A percentile compares a stretch with the other conserved stretches of the same genome.
These are phyloP conservation scores for Cynopterus brachyotis DNA, from an alignment of 2,113 vertebrate genomes.

Conservation along the genomic window DNA sequence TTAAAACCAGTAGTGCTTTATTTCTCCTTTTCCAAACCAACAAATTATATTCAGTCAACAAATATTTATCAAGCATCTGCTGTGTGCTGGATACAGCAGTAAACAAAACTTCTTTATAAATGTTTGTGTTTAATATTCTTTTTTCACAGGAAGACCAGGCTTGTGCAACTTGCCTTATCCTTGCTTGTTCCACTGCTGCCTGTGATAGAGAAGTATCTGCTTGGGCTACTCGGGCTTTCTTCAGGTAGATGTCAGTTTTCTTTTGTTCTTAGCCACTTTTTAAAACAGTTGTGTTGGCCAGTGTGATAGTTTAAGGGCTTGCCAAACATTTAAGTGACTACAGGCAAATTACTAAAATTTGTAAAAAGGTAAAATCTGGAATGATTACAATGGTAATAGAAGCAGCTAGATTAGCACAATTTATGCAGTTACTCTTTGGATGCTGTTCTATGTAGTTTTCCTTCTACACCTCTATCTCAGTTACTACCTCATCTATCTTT, in stretches of 20 bases:
- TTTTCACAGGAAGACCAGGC: constrained; percentile 92
- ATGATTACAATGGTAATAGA: not conserved
- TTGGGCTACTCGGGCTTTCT: constrained; percentile 97
- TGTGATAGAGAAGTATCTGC: constrained; percentile 93
- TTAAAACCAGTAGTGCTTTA: not conserved
- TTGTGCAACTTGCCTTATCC: constrained; percentile 94
- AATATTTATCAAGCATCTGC: not conserved
- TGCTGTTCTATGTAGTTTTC: not conserved
- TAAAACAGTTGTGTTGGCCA: not conserved
- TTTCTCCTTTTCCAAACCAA: not conserved
- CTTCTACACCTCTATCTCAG: not conserved
- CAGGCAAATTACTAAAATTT: constrained; percentile 21
- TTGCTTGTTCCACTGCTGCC: constrained; percentile 93
- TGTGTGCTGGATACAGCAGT: not conserved
- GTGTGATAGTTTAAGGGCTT: not conserved
- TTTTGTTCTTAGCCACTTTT: not conserved
- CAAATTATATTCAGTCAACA: not conserved
- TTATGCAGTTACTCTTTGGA: not conserved
- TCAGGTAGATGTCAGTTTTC: constrained; percentile 86
- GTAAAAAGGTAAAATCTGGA: not conserved
- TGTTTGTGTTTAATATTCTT: not conserved
- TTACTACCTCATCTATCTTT: not conserved
- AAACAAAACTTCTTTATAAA: not conserved
- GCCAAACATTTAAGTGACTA: not conserved
- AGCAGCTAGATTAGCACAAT: not conserved